Evolutionary conservation across 2,113 vertebrate genomes (phyloP).

Genomic region (Phycodurus eques): DNA sequence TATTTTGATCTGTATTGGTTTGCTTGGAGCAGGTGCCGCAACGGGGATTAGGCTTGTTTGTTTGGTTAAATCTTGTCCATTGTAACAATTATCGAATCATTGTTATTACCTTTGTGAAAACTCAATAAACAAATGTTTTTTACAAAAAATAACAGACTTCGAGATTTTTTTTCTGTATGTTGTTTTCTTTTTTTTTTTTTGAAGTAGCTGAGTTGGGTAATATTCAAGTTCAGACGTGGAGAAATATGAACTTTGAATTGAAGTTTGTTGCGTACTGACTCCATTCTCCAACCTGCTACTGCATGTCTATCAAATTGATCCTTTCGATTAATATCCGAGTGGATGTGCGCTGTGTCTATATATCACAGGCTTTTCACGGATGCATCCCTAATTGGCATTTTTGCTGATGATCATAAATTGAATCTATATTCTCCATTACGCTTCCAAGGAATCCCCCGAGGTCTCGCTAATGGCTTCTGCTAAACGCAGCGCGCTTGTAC

Average conservation of each 20-base stretch:
- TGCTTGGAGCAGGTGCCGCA: too few species aligned
- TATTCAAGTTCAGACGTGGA: too few species aligned
- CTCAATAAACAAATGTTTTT: too few species aligned
- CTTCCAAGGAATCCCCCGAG: conserved; percentile 44
- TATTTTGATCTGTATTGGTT: too few species aligned
- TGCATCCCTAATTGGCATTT: conserved; percentile 73
- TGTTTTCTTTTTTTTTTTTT: too few species aligned
- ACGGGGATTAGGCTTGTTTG: too few species aligned
- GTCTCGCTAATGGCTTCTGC: conserved; percentile 60
- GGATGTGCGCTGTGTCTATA: conserved; percentile 35
- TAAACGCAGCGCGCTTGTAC: conserved; percentile 55
- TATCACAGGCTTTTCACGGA: conserved; percentile 49
- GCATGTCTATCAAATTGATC: conserved; percentile 37
- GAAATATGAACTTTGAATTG: not conserved
- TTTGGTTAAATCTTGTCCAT: too few species aligned
- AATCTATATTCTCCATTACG: conserved; percentile 72
- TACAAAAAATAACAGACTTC: too few species aligned
- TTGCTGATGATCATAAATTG: conserved; percentile 70
- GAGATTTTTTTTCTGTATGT: too few species aligned
- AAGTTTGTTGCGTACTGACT: conserved; percentile 14
- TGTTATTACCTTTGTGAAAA: too few species aligned
- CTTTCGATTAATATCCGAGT: conserved; percentile 46
- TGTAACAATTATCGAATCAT: too few species aligned
- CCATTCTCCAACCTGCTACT: conserved; percentile 25
- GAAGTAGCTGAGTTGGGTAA: too few species aligned